phyloP scores from a whole-genome alignment of 2,797 vertebrate species.

The Triplophysa yarkandensis region DNA sequence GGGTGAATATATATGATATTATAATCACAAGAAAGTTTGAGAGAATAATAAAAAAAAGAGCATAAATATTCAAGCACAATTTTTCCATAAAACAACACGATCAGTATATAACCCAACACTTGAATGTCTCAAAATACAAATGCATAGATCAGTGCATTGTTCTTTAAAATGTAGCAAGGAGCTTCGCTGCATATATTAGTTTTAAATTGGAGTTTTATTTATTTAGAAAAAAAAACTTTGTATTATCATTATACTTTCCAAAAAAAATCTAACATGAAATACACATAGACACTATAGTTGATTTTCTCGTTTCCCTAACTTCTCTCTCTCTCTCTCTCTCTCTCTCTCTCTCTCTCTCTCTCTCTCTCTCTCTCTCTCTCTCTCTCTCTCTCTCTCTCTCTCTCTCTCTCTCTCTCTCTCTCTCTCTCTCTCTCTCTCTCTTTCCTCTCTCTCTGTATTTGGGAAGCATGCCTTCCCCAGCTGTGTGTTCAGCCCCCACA shows the following conservation, averaged over 20 bases:
- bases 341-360: conserved; percentile 67
- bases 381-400: conserved; percentile 59
- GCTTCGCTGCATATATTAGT: too few species aligned
- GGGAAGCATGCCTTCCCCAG: conserved; percentile 85
- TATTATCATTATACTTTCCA: too few species aligned
- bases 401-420: conserved; percentile 67
- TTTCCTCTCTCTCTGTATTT: conserved; percentile 68
- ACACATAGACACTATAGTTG: neutral
- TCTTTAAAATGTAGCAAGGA: too few species aligned
- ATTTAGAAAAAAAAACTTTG: too few species aligned
- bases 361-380: conserved; percentile 59
- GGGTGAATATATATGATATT: too few species aligned
- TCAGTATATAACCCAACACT: neutral
- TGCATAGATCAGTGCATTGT: too few species aligned
- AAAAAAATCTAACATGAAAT: too few species aligned
- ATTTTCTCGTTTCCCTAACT: conserved; percentile 59
- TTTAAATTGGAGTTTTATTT: too few species aligned
- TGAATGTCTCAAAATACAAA: too few species aligned
- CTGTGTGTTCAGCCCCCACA: conserved; percentile 82
- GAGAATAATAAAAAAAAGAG: conserved; percentile 32
- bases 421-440: conserved; percentile 55
- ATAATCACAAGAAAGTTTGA: too few species aligned
- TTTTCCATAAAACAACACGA: neutral
- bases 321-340: conserved; percentile 52
- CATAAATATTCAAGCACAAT: conserved; percentile 31